These are phyloP conservation scores for Cygnus buccinator DNA, from an alignment of 2,113 vertebrate species.

Conservation along the genomic window DNA sequence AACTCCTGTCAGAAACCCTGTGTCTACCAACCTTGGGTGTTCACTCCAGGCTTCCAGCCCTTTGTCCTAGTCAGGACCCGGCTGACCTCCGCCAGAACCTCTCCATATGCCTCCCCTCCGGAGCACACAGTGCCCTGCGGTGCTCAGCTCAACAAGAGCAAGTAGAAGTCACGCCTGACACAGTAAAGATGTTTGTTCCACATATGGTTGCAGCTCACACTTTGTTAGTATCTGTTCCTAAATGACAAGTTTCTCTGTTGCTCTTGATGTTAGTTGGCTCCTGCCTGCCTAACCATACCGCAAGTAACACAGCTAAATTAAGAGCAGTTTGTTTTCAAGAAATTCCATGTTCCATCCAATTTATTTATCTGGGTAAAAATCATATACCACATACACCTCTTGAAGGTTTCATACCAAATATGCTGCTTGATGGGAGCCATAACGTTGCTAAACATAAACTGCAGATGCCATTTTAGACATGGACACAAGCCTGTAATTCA, in stretches of 20 bases:
- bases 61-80: not conserved
- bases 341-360: not conserved
- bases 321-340: not conserved
- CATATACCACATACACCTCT: not conserved
- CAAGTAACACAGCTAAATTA: not conserved
- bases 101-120: not conserved
- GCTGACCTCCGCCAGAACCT: not conserved
- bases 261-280: slow-evolving; percentile 2
- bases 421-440: not conserved
- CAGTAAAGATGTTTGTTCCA: not conserved
- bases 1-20: not conserved
- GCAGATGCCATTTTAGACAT: not conserved
- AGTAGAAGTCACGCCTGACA: not conserved
- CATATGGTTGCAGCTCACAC: not conserved
- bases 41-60: not conserved
- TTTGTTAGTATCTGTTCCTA: not conserved
- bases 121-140: not conserved
- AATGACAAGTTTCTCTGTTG: not conserved
- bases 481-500: not conserved
- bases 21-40: not conserved
- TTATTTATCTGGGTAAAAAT: not conserved
- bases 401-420: not conserved
- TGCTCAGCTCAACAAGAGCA: not conserved
- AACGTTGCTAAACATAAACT: not conserved
- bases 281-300: not conserved